phyloP scores from a whole-genome alignment of 2,797 vertebrate genomes.

The Eospalax fontanierii region DNA sequence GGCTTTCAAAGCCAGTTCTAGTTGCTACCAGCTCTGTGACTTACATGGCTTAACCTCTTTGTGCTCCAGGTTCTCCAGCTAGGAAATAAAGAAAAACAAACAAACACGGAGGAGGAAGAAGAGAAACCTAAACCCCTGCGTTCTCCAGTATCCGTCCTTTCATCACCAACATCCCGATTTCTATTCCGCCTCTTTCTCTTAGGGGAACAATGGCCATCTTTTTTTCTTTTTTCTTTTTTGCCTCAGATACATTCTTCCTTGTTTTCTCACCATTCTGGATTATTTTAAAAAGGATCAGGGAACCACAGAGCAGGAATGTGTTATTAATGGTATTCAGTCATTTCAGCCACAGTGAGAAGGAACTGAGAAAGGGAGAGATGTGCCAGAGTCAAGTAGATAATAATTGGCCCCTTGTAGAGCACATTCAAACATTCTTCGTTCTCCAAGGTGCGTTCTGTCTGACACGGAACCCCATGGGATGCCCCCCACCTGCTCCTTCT shows the following conservation, averaged over 20 bases:
- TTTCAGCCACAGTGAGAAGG: neutral
- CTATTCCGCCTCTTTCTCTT: neutral
- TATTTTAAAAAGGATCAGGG: constrained; percentile 51
- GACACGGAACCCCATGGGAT: neutral
- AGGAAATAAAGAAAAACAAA: neutral
- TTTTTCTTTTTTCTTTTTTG: neutral
- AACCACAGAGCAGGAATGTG: neutral
- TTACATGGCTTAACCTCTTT: neutral
- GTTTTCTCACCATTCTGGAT: neutral
- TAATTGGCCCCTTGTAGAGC: neutral
- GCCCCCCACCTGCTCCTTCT: accelerated
- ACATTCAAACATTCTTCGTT: neutral
- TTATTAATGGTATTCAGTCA: neutral
- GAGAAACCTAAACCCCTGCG: neutral
- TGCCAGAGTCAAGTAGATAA: neutral
- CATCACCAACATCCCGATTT: neutral
- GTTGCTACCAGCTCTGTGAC: neutral
- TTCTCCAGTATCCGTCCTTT: neutral
- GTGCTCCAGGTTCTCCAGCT: neutral
- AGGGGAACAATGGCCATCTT: neutral
- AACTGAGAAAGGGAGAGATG: neutral
- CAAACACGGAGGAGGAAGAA: neutral
- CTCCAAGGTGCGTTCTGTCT: neutral
- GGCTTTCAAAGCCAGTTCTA: neutral
- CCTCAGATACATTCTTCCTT: neutral